Percentiles rank a stretch among this genome's conserved stretches.
These are phyloP conservation scores for Cerceris ruficornis DNA, from an alignment of 2,888 invertebrate genomes.

Conservation along the genomic window DNA sequence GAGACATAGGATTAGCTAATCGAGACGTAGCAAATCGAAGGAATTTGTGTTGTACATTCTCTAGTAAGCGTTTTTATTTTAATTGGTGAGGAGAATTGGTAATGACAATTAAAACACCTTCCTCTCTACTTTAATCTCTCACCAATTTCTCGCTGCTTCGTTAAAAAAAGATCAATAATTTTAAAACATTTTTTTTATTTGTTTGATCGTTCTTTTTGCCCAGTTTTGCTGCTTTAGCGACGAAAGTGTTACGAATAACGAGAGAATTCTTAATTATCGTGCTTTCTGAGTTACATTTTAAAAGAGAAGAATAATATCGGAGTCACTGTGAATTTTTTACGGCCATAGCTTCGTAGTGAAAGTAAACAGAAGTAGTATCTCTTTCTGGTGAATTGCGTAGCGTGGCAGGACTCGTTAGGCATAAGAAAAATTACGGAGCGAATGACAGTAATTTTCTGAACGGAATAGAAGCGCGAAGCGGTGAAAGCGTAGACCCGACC, in stretches of 20 bases:
- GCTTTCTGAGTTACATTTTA: too few relatives aligned
- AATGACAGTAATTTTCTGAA: slow-evolving; percentile 28
- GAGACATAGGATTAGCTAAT: too few relatives aligned
- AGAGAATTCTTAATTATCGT: too few relatives aligned
- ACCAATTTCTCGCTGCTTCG: background rate
- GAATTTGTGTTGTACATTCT: too few relatives aligned
- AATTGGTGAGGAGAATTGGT: too few relatives aligned
- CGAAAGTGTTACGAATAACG: too few relatives aligned
- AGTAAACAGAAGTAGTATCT: background rate
- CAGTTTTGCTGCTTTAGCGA: too few relatives aligned
- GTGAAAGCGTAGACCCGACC: slow-evolving; percentile 42
- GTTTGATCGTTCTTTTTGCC: background rate
- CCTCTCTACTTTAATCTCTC: background rate
- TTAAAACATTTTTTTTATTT: background rate
- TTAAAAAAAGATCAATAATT: background rate
- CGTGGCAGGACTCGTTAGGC: background rate
- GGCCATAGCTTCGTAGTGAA: slow-evolving; percentile 8
- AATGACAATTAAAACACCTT: too few relatives aligned
- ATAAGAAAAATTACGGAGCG: slow-evolving; percentile 11
- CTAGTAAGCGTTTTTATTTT: too few relatives aligned
- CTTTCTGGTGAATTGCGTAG: background rate
- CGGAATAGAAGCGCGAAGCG: slow-evolving; percentile 22
- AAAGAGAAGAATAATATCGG: too few relatives aligned
- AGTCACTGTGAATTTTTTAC: background rate
- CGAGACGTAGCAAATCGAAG: too few relatives aligned